Conservation (phyloP, 2,888 invertebrate genomes). For the Troilus luridus region DNA sequence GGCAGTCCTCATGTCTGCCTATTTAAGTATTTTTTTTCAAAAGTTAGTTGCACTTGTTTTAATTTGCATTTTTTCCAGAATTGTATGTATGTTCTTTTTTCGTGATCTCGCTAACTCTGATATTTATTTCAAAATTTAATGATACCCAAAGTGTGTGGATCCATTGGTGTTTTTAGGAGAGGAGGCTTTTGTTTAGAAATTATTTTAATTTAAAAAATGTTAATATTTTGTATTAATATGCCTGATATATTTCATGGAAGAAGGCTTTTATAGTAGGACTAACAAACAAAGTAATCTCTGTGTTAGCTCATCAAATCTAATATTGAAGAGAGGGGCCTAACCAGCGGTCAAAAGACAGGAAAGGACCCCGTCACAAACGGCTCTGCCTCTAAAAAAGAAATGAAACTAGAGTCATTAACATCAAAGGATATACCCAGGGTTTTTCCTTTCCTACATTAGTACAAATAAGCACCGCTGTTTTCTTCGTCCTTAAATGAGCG, state of each 20-base stretch:
- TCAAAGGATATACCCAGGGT: background rate
- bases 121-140: too few relatives aligned
- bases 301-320: background rate
- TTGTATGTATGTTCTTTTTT: too few relatives aligned
- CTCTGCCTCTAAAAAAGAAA: background rate
- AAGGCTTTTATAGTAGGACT: background rate
- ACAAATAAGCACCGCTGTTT: background rate
- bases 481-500: background rate
- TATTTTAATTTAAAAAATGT: too few relatives aligned
- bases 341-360: background rate
- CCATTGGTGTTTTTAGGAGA: too few relatives aligned
- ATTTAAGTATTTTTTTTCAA: too few relatives aligned
- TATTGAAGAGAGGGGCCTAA: background rate
- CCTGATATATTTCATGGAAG: background rate
- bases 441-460: background rate
- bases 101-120: too few relatives aligned
- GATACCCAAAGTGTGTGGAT: too few relatives aligned
- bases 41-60: too few relatives aligned
- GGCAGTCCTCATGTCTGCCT: too few relatives aligned
- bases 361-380: background rate
- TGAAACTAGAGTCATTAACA: conserved; percentile 18
- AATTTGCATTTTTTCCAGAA: too few relatives aligned
- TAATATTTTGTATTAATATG: background rate
- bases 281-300: background rate
- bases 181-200: too few relatives aligned